Percentiles rank a stretch among this genome's conserved stretches.
Conservation (phyloP, 2,888 invertebrate species). For the Didymodactylos carnosus region DNA sequence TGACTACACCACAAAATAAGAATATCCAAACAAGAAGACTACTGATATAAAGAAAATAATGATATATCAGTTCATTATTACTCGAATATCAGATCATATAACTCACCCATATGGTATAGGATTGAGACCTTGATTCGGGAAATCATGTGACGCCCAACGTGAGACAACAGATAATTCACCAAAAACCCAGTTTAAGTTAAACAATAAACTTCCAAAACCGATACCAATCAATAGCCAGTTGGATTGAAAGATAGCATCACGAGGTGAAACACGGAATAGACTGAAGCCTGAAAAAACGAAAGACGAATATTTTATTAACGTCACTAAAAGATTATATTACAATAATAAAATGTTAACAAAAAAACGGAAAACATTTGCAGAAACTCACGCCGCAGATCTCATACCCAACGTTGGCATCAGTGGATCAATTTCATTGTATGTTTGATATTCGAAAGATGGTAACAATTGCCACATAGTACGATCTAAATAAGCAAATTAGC, state of each 20-base stretch:
- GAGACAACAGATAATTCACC: conserved; percentile 31
- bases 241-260: conserved; percentile 11
- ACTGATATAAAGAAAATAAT: neutral
- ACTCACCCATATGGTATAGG: conserved; percentile 32
- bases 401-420: neutral
- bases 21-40: neutral
- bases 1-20: neutral
- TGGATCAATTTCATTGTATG: no score
- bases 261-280: neutral
- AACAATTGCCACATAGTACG: neutral
- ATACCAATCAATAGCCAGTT: conserved; percentile 23
- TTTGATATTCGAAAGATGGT: neutral
- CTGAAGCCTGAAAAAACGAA: neutral
- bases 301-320: neutral
- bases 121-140: conserved; percentile 27
- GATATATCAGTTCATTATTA: neutral
- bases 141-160: conserved; percentile 29
- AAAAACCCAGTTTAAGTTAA: conserved; percentile 27
- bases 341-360: neutral
- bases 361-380: no score
- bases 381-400: no score
- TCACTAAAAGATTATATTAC: neutral
- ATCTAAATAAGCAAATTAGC: conserved; percentile 18
- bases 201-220: conserved; percentile 30
- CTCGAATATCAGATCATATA: no score